Base-by-base conservation (phyloP, 2,797 vertebrate genomes). In the Myotis pilosus region DNA sequence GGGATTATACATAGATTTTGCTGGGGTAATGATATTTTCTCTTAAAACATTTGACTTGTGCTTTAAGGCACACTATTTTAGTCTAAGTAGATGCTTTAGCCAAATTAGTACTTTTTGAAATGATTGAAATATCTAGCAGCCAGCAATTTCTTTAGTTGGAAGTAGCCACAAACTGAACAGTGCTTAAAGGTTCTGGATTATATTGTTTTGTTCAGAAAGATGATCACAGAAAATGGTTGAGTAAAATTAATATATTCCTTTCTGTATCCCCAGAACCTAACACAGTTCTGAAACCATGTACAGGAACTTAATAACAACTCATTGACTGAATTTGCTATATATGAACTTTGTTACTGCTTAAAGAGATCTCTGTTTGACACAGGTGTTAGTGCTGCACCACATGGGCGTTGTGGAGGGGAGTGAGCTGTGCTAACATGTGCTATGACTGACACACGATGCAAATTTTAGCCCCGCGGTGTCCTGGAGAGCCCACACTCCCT, bases 71-170 rank as follows among this genome's bases (percentile, higher is more conserved):
- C 8, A 44, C 36, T 94, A 83, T 79, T 93, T 95, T 89, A 68
- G 38, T 66, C 6, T 28, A 25, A 64, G 57, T 60, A 83, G 57
- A 75, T 89, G 93, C 30, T 60, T 90, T 36, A 89, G 78, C 55
- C 75, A 94, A 93, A 82, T 81, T 79, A 76, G 28, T 78, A 30
- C 28, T 74, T 90, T 91, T 66, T 86, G 69, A 92, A 95, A 74
- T 81, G 82, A 53, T 16, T 90, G 8, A 60, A 89, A 57, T 78
- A 94, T 69, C 68, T 47, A 74, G 53, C 23, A 76, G n/a, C 15
- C 71, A 92, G 47, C 7, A 66, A 87, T 76, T 86, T 86, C n/a
- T 91, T 92, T 74, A 60, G 53, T 22, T 94, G 41, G 41, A 84
- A 87, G 53, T 33, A 85, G 33, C 3, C 83, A 91, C 33, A 30